These are phyloP conservation scores for Monodelphis domestica DNA, from an alignment of 2,797 vertebrate species.

Conservation along the genomic window DNA sequence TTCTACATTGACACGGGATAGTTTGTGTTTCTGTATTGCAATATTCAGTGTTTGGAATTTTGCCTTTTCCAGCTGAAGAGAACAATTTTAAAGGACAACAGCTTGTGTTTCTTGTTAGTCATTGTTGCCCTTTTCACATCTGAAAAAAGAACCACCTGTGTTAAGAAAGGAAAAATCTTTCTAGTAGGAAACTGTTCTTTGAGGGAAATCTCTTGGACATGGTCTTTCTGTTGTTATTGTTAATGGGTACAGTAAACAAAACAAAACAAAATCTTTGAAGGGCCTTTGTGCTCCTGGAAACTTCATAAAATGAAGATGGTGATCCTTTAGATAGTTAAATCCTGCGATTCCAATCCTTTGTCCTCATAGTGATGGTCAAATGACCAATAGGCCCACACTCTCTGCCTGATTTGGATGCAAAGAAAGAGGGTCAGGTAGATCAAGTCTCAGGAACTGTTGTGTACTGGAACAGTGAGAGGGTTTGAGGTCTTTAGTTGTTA, in stretches of 20 bases:
- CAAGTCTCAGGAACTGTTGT: neutral
- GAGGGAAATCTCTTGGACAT: neutral
- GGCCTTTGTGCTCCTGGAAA: neutral
- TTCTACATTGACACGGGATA: neutral
- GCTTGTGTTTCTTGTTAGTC: neutral
- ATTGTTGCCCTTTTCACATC: conserved; percentile 4
- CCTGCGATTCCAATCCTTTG: neutral
- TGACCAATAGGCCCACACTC: neutral
- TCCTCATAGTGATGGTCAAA: neutral
- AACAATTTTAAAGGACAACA: neutral
- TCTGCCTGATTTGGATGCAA: neutral
- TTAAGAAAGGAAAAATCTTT: conserved; percentile 40
- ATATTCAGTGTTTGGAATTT: conserved; percentile 1
- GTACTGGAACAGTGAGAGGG: neutral
- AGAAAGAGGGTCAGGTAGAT: neutral
- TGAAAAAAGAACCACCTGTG: neutral
- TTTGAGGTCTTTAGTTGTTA: neutral
- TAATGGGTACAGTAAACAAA: neutral
- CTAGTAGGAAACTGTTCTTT: conserved; percentile 8
- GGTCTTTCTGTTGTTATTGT: neutral
- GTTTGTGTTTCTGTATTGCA: neutral
- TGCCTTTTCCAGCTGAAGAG: neutral
- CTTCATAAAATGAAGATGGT: neutral
- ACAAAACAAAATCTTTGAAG: neutral
- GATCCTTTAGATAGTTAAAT: neutral